Base-by-base conservation (phyloP, 1,140 invertebrate species). In the Leguminivora glycinivorella region DNA sequence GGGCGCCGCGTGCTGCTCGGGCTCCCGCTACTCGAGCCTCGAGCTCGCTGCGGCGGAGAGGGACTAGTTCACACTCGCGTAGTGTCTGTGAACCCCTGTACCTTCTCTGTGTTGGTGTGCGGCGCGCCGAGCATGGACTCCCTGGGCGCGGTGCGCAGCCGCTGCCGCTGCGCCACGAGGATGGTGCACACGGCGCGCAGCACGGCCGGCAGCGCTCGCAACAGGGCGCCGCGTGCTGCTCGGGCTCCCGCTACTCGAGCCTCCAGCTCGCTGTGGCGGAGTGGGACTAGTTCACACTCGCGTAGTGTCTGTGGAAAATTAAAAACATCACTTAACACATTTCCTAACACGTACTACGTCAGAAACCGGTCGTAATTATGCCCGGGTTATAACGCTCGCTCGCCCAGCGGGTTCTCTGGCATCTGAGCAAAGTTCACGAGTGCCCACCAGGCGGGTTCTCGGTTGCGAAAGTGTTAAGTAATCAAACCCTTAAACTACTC, bases 231-330 rank as follows among this genome's bases (percentile, higher is more conserved):
- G 56, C 85, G 80, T 2, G 80, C 79, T 17, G 56, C 22, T 29
- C 83, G 73, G 56, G 81, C 77, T 52, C 66, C 79, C 10, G 79
- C 60, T 67, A 90, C 77, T 68, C 77, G 76, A 14, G 66, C 73
- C 19, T 82, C 77, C 63, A 84, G 29, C 71, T 82, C 80, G 43
- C 71, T 24, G 14, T 70, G 71, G 24, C 83, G 82, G 34, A 89
- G 75, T 10, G 88, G 87, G 7, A 90, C 87, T 24, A 89, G 71
- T 68, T 83, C 81, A 56, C 88, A 89, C 17, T 79, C 79, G 1
- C 85, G 85, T 2, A 90, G 73, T 0, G 81, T 88, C 88, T 90
- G 78, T 5, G 26, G 63, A 19, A 63, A 43, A 69, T 56, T 12
- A n/a, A 6, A 52, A 9, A 14, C 5, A 6, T 52, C 19, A 7